Evolutionary conservation across 2,888 invertebrate genomes (phyloP).

Genomic region (Metalampra italica): DNA sequence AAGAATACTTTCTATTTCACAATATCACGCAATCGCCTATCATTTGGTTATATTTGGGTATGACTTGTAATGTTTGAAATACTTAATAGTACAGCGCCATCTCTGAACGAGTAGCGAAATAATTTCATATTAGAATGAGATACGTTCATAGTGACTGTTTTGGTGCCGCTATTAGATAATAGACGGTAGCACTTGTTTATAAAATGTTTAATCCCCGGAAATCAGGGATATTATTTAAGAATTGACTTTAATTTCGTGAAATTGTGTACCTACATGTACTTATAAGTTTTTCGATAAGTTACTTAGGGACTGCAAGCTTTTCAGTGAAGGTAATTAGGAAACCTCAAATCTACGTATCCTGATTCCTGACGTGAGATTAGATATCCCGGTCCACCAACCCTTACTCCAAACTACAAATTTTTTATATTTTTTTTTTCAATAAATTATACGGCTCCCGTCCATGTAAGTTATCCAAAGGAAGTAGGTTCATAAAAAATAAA

Average conservation of each 20-base stretch:
- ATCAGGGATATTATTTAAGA: too few relatives aligned
- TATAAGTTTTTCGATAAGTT: too few relatives aligned
- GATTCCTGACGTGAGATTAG: too few relatives aligned
- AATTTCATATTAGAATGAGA: not conserved
- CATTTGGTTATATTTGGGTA: constrained; percentile 57
- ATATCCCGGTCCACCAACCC: too few relatives aligned
- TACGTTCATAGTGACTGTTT: not conserved
- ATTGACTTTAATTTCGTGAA: too few relatives aligned
- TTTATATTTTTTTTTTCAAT: too few relatives aligned
- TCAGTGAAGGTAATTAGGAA: not conserved
- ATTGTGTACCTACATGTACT: too few relatives aligned
- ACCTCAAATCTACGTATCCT: not conserved
- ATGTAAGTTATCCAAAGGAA: too few relatives aligned
- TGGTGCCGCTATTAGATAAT: not conserved
- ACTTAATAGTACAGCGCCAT: constrained; percentile 39
- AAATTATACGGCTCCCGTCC: too few relatives aligned
- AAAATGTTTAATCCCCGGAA: too few relatives aligned
- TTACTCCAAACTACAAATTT: too few relatives aligned
- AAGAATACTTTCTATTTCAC: constrained; percentile 65
- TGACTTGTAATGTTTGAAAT: constrained; percentile 41
- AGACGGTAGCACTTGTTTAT: not conserved
- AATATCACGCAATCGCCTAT: constrained; percentile 48
- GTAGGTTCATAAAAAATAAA: constrained; percentile 1
- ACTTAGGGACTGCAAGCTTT: too few relatives aligned
- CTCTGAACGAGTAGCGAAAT: constrained; percentile 28